Conservation (phyloP, 2,113 vertebrate genomes). For the Arothron firmamentum region DNA sequence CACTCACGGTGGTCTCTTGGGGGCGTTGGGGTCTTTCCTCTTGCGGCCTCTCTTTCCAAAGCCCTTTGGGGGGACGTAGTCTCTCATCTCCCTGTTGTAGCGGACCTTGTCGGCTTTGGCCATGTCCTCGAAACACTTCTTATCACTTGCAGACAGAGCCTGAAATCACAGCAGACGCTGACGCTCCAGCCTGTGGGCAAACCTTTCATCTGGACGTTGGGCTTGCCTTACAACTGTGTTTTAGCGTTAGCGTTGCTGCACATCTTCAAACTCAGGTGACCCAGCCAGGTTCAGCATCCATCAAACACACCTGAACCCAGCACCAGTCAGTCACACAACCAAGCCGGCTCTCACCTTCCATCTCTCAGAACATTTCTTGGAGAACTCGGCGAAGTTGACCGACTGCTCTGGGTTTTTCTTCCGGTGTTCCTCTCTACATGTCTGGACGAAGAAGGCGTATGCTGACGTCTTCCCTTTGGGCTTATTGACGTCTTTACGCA, state of each 20-base stretch:
- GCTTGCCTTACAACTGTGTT: too few relatives aligned
- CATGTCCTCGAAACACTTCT: constrained; percentile 90
- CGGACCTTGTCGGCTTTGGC: constrained; percentile 90
- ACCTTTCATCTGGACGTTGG: too few relatives aligned
- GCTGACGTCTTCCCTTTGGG: constrained; percentile 94
- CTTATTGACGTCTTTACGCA: constrained; percentile 89
- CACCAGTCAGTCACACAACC: too few relatives aligned
- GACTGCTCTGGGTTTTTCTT: constrained; percentile 88
- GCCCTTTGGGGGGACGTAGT: constrained; percentile 87
- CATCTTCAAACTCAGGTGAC: too few relatives aligned
- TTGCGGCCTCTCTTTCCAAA: constrained; percentile 85
- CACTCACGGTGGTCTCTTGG: constrained; percentile 90
- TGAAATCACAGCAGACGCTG: constrained; percentile 38
- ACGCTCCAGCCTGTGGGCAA: too few relatives aligned
- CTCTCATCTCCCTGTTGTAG: constrained; percentile 93
- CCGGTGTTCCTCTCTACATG: constrained; percentile 90
- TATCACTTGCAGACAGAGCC: constrained; percentile 84
- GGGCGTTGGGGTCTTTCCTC: constrained; percentile 93
- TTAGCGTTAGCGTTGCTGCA: too few relatives aligned
- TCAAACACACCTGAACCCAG: too few relatives aligned
- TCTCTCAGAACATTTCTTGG: constrained; percentile 91
- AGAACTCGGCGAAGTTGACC: constrained; percentile 92
- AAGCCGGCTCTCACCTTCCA: constrained; percentile 81
- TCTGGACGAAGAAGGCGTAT: constrained; percentile 94
- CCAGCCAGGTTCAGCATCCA: neutral